Percentiles rank a stretch among this genome's conserved stretches.
These are phyloP conservation scores for Drosophila paramelanica DNA, from an alignment of 2,888 invertebrate genomes.

Conservation along the genomic window DNA sequence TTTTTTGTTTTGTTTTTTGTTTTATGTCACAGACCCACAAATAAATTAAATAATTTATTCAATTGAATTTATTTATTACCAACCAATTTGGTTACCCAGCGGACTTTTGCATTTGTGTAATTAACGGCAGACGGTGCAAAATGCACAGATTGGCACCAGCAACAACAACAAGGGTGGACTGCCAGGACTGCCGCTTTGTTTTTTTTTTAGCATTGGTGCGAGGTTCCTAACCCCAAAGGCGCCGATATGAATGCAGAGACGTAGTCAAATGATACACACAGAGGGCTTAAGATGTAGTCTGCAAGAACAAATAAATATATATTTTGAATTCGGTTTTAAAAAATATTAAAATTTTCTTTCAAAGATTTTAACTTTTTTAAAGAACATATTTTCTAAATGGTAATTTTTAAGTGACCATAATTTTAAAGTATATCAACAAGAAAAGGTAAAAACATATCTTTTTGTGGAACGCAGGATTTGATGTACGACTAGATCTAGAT, in stretches of 20 bases:
- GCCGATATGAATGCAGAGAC: background rate
- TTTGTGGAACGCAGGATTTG: no score
- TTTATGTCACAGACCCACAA: constrained; percentile 52
- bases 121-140: constrained; percentile 67
- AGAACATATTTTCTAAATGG: no score
- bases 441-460: no score
- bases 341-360: no score
- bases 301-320: no score
- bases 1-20: constrained; percentile 30
- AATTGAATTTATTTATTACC: constrained; percentile 84
- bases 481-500: no score
- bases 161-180: background rate
- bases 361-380: no score
- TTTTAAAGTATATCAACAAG: no score
- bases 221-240: constrained; percentile 25
- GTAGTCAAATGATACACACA: background rate
- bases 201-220: constrained; percentile 40
- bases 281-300: no score
- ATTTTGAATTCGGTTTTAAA: no score
- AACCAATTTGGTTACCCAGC: constrained; percentile 61
- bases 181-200: constrained; percentile 17
- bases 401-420: no score
- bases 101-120: constrained; percentile 79
- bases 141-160: constrained; percentile 49
- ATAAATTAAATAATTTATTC: constrained; percentile 84